Percentiles rank a stretch among this genome's conserved stretches.
These are phyloP conservation scores for Mimachlamys varia DNA, from an alignment of 2,888 invertebrate genomes.

Conservation along the genomic window DNA sequence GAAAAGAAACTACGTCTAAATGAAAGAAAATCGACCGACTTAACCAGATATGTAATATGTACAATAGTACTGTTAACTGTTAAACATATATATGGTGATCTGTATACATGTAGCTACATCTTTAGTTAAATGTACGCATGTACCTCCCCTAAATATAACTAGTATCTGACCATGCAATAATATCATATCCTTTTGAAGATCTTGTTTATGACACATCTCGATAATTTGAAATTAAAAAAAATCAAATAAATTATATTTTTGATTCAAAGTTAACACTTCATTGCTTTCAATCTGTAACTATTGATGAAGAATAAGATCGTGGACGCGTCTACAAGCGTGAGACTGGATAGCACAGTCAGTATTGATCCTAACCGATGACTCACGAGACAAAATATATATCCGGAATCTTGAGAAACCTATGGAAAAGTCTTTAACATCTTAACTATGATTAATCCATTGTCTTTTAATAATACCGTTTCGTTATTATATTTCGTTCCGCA, in stretches of 20 bases:
- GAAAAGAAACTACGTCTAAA: too few relatives aligned
- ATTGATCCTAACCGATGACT: constrained; percentile 3
- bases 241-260: not conserved
- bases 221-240: not conserved
- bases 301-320: not conserved
- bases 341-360: not conserved
- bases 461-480: constrained; percentile 34
- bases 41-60: too few relatives aligned
- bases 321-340: not conserved
- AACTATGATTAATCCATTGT: constrained; percentile 24
- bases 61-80: too few relatives aligned
- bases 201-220: not conserved
- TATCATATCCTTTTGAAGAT: too few relatives aligned
- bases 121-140: too few relatives aligned
- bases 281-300: not conserved
- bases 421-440: constrained; percentile 6
- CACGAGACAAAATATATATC: not conserved
- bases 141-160: too few relatives aligned
- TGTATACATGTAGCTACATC: too few relatives aligned
- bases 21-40: too few relatives aligned
- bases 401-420: constrained; percentile 4
- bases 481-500: constrained; percentile 36
- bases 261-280: not conserved
- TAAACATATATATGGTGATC: too few relatives aligned
- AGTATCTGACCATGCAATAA: too few relatives aligned